Percentiles rank a stretch among this genome's conserved stretches.
Evolutionary conservation across 2,797 vertebrate species (phyloP).

Genomic region (Peromyscus aztecus): DNA sequence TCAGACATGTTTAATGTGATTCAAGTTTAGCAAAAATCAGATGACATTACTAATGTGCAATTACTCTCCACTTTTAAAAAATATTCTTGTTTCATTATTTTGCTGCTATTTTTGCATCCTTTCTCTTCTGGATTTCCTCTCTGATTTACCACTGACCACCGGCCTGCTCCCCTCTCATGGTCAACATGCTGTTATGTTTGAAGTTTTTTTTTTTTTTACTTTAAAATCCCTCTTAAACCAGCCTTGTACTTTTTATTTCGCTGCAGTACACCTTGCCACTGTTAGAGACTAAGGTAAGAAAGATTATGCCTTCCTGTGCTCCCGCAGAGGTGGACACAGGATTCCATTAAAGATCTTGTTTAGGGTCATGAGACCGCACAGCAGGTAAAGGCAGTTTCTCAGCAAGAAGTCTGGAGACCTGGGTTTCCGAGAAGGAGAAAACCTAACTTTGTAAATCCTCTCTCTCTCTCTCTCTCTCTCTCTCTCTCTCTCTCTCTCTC

Average conservation of each 20-base stretch:
- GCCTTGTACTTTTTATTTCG: background rate
- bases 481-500: background rate
- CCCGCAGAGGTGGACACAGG: background rate
- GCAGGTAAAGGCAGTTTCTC: background rate
- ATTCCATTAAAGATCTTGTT: background rate
- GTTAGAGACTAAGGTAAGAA: background rate
- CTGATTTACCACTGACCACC: background rate
- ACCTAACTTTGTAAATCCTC: background rate
- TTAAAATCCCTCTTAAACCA: constrained; percentile 19
- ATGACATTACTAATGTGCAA: background rate
- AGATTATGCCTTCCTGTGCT: background rate
- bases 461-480: background rate
- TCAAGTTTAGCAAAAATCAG: background rate
- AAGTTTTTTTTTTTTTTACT: constrained; percentile 6
- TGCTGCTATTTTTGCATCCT: background rate
- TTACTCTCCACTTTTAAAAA: background rate
- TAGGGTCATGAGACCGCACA: background rate
- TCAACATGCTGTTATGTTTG: background rate
- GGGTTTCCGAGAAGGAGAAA: background rate
- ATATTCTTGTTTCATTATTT: background rate
- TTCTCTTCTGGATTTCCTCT: background rate
- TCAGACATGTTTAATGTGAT: background rate
- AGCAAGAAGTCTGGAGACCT: background rate
- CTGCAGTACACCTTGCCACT: background rate
- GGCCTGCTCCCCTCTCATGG: background rate